Conservation (phyloP, 1,140 invertebrate genomes). For the Drosophila oshimai region DNA sequence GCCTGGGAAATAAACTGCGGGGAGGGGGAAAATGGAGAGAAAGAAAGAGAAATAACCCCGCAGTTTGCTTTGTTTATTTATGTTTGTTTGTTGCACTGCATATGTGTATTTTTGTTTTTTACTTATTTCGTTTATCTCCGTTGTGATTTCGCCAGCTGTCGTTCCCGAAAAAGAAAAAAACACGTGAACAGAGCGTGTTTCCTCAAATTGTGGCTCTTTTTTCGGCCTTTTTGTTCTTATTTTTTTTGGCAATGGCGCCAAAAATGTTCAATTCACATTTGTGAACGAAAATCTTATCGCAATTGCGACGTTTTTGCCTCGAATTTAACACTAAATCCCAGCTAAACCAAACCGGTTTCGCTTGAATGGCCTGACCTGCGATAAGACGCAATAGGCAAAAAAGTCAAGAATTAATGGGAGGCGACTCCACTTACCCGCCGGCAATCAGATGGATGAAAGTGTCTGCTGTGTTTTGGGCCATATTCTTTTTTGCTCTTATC, state of each 20-base stretch:
- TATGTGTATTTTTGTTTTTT: not conserved
- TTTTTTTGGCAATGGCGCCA: slow-evolving; percentile 66
- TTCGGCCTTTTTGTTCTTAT: slow-evolving; percentile 36
- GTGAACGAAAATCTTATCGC: slow-evolving; percentile 41
- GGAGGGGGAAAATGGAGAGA: slow-evolving; percentile 7
- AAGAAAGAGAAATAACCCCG: not conserved
- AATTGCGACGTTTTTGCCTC: slow-evolving; percentile 57
- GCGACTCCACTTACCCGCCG: slow-evolving; percentile 67
- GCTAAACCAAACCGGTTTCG: slow-evolving; percentile 57
- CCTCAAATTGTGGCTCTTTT: slow-evolving; percentile 16
- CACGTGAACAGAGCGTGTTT: slow-evolving; percentile 67
- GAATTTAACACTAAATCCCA: slow-evolving; percentile 4
- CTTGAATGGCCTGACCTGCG: slow-evolving; percentile 39
- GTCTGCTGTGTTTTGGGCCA: slow-evolving; percentile 68
- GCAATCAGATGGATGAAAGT: slow-evolving; percentile 67
- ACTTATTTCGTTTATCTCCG: slow-evolving; percentile 33
- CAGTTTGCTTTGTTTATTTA: slow-evolving; percentile 1
- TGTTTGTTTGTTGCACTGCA: slow-evolving; percentile 19
- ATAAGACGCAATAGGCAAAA: slow-evolving; percentile 63
- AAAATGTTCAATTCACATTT: slow-evolving; percentile 7
- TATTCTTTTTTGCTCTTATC: slow-evolving; percentile 24
- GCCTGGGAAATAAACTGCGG: slow-evolving; percentile 2
- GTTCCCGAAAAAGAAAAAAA: slow-evolving; percentile 12
- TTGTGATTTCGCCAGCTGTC: slow-evolving; percentile 47
- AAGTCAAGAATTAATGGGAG: slow-evolving; percentile 7